Base-by-base conservation (phyloP, 2,113 vertebrate genomes). In the Lathamus discolor region DNA sequence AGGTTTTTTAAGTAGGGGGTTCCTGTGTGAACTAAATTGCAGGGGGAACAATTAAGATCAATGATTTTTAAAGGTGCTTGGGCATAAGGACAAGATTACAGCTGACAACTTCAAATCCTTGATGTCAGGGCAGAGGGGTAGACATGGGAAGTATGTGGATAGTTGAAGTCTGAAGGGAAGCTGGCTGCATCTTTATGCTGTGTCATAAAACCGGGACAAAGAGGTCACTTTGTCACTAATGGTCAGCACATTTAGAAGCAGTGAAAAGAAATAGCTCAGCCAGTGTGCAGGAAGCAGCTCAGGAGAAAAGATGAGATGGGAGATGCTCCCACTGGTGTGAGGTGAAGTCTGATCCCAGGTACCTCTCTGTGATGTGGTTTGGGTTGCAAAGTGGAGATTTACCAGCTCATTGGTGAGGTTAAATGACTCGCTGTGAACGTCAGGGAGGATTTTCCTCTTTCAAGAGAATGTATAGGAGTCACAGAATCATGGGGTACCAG, bases 301-400 rank as follows among this genome's bases (percentile, higher is more conserved):
- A 44, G 72, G 41, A 69, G 69, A 46, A 28, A 13, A 43, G 23
- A 17, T 27, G 79, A 84, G 63, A 10, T 16, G 33, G 64, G 59
- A 86, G 51, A 48, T 35, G 43, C 9, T 74, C 17, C 44, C 20
- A 3, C 6, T 18, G 10, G 2, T 78, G 19, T 6, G 6, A 12
- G 48, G 13, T 35, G 24, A 46, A 2, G 5, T 33, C 33, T 69
- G 33, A 33, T 63, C 29, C 52, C 7, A 11, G 18, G 17, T 10
- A 4, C 46, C 33, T 51, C 19, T 15, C 13, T 0, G 1, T 0
- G 2, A 11, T 29, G 23, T 0, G 0, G 20, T 66, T 46, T n/a
- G 57, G 35, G 10, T 39, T 39, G 39, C 39, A 39, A 39, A 39
- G 39, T 3, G 7, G 31, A 52, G 25, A 52, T 29, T 37, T 16